Evolutionary conservation across 2,797 vertebrate species (phyloP), one percentile per base, ranked within the genome.

Genomic region (Eleutherodactylus coqui): DNA sequence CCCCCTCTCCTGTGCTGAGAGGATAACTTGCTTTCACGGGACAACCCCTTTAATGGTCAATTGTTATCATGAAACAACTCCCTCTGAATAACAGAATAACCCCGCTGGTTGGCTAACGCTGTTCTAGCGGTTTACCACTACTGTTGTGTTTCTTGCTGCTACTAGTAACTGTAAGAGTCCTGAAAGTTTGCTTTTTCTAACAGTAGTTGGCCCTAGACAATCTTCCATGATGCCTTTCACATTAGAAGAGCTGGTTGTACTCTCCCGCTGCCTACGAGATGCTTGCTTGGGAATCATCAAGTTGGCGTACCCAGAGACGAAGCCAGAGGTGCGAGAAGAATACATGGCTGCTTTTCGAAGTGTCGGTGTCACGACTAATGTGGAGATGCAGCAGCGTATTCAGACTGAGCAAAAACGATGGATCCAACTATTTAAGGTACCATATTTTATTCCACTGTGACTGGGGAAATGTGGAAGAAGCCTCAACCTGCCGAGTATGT

Each of bases 211-310:
- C 85, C 94, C 96, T 89, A 94, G 94, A 79, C 96, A 95, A 91
- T 96, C 97, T 55, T 97, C 97, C 84, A 98, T 97, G 97, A 99
- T 99, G 98, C 98, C 98, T 89, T 99, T 99, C 92, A 97, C 96
- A 0, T 92, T 99, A 90, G 91, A 89, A 45, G 98, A 99, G 92
- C 93, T 99, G 90, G 94, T 99, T 60, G 93, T 95, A 72, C 88
- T 99, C 83, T 99, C 98, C 41, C 96, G 96, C 62, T 99, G 98
- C 92, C 95, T 99, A 88, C 94, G 98, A 49, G 98, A 99, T 13
- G 98, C 98, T 0, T 99, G 98, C 88, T 93, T 99, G 79, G 98
- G 98, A 86, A 99, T 99, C 92, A 99, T 99, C 90, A 98, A 99
- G 89, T 90, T 99, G 92, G 98, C 98, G 41, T 97, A 99, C 86